Evolutionary conservation across 2,113 vertebrate genomes (phyloP).

Genomic region (Nanorana parkeri): DNA sequence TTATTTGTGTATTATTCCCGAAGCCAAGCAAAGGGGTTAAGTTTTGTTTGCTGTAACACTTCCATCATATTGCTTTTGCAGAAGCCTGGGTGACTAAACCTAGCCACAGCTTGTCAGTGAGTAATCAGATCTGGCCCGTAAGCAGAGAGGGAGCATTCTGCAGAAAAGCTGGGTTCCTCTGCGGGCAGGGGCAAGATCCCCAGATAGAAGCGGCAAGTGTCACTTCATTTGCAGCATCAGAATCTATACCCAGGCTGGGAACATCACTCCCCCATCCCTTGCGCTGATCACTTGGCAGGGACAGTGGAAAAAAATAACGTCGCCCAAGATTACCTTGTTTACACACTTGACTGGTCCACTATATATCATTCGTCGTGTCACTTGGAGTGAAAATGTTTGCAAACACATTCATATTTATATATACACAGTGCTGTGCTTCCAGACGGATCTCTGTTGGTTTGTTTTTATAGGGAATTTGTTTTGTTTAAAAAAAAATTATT

Average conservation of each 20-base stretch:
- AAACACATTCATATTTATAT: not conserved
- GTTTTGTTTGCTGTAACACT: not conserved
- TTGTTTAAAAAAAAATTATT: too few relatives aligned
- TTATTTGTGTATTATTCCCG: too few relatives aligned
- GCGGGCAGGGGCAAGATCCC: not conserved
- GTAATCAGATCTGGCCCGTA: not conserved
- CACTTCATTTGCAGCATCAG: not conserved
- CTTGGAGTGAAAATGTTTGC: not conserved
- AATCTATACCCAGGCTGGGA: not conserved
- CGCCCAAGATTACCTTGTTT: not conserved
- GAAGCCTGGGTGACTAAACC: not conserved
- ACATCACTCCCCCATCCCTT: not conserved
- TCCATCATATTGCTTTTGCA: not conserved
- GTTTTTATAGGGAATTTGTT: too few relatives aligned
- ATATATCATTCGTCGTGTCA: not conserved
- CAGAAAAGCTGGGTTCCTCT: not conserved
- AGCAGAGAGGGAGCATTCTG: not conserved
- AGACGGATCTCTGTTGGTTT: too few relatives aligned
- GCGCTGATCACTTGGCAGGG: not conserved
- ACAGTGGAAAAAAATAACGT: not conserved
- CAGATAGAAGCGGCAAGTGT: not conserved
- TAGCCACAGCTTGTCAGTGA: constrained; percentile 7
- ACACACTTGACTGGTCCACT: not conserved
- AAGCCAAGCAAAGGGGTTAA: not conserved
- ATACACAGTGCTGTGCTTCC: too few relatives aligned